phyloP scores from a whole-genome alignment of 1,140 invertebrate species.

The Gonatopus flavifemur region DNA sequence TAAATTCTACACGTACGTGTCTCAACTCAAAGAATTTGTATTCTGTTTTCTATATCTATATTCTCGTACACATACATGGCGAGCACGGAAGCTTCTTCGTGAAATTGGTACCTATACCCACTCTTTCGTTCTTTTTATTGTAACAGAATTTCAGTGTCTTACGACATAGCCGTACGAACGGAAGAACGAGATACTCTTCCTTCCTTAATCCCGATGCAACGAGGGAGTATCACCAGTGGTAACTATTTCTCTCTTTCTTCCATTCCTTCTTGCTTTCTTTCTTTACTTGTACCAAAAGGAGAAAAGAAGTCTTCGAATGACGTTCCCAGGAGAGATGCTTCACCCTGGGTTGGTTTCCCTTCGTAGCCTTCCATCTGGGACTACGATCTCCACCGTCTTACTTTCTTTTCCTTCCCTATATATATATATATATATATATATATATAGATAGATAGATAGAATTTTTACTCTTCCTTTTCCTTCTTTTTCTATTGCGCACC shows the following conservation, averaged over 20 bases:
- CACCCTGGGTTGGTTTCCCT: constrained; percentile 12
- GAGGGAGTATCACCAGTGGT: constrained; percentile 20
- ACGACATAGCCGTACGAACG: constrained; percentile 1
- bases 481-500: not conserved
- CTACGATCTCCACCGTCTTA: constrained; percentile 1
- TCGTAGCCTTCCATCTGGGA: constrained; percentile 12
- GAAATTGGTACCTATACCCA: constrained; percentile 28
- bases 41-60: too few species aligned
- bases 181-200: constrained; percentile 1
- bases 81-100: too few species aligned
- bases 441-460: too few species aligned
- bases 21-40: too few species aligned
- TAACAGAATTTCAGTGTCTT: constrained; percentile 21
- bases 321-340: constrained; percentile 20
- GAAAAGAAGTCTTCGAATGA: constrained; percentile 20
- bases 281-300: too few species aligned
- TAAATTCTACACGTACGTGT: too few species aligned
- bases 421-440: too few species aligned
- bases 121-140: constrained; percentile 14
- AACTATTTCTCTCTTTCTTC: too few species aligned
- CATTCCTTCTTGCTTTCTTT: constrained; percentile 1
- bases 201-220: constrained; percentile 24
- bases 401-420: constrained; percentile 1
- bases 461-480: constrained; percentile 1
- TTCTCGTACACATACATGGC: too few species aligned